phyloP scores from a whole-genome alignment of 2,113 vertebrate genomes.

The Turdus rufiventris region DNA sequence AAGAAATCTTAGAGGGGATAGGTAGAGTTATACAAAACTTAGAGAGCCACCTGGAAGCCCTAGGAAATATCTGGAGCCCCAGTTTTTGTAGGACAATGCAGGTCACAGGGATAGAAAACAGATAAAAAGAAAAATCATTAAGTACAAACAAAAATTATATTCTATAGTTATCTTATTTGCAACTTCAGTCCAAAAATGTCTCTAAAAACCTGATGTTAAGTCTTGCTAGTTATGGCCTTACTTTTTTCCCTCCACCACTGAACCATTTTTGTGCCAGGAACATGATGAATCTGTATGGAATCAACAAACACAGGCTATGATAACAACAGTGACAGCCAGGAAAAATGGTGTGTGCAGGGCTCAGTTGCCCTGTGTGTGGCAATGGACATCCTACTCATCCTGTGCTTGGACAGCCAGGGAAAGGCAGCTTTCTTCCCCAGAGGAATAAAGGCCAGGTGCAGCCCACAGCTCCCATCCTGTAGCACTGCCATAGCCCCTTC shows the following conservation, averaged over 20 bases:
- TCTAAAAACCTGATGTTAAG: background rate
- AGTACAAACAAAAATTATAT: background rate
- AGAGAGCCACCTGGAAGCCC: slow-evolving; percentile 24
- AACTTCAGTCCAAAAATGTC: background rate
- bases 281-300: background rate
- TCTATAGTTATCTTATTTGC: background rate
- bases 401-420: background rate
- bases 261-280: background rate
- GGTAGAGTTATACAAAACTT: slow-evolving; percentile 12
- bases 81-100: background rate
- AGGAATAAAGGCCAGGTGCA: background rate
- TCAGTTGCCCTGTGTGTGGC: rapidly evolving
- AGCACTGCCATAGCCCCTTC: background rate
- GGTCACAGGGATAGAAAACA: background rate
- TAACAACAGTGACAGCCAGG: background rate
- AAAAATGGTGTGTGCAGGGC: background rate
- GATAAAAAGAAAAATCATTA: background rate
- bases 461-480: rapidly evolving
- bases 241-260: background rate
- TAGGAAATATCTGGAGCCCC: background rate
- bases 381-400: too few species aligned
- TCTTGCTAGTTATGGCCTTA: background rate
- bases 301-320: background rate
- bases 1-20: slow-evolving; percentile 43
- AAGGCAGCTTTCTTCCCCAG: background rate